Conservation (phyloP, 2,113 vertebrate genomes). For the Sylvia atricapilla region DNA sequence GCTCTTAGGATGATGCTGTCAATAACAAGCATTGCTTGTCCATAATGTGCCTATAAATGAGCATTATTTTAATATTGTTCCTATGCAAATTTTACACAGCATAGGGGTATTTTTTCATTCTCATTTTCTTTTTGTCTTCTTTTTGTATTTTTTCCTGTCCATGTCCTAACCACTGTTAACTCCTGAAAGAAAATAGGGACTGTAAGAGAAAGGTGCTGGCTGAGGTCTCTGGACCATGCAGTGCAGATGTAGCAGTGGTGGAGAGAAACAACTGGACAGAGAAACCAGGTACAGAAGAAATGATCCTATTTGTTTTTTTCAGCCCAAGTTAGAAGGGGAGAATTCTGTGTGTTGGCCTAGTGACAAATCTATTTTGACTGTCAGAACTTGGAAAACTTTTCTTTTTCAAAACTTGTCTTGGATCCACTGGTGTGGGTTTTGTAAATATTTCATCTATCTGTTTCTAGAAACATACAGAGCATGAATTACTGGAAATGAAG, state of each 20-base stretch:
- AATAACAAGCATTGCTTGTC: background rate
- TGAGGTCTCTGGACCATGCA: background rate
- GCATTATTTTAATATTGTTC: background rate
- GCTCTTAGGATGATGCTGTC: background rate
- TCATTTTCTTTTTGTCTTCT: background rate
- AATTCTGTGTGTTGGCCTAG: background rate
- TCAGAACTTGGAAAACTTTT: background rate
- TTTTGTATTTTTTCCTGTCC: background rate
- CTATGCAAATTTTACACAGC: background rate
- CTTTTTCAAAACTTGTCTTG: background rate
- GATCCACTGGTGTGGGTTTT: background rate
- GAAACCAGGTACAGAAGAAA: background rate
- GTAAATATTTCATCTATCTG: background rate
- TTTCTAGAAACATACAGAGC: background rate
- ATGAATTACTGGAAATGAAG: constrained; percentile 25
- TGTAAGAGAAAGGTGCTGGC: background rate
- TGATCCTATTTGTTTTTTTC: background rate
- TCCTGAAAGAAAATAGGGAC: background rate
- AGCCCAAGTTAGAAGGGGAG: background rate
- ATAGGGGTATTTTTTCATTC: accelerated
- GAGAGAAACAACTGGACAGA: background rate
- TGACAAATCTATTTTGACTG: background rate
- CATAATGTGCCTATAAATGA: background rate
- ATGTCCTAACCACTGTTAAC: background rate
- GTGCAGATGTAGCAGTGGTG: background rate